These are phyloP conservation scores for Spodoptera littoralis DNA, from an alignment of 2,888 invertebrate genomes.

Conservation along the genomic window DNA sequence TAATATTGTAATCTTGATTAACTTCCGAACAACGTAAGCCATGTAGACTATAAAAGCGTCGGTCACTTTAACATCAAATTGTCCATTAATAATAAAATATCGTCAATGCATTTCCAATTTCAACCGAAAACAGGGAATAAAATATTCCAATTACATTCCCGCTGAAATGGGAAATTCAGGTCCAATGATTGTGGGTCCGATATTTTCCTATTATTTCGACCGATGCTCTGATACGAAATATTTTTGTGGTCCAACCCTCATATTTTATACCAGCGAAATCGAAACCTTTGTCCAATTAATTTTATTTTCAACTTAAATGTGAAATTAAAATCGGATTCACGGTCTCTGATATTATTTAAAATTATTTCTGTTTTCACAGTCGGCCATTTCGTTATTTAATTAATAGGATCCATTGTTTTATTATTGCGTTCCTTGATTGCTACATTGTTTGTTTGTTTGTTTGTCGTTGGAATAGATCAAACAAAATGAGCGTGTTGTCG, in stretches of 20 bases:
- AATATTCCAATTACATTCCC: constrained; percentile 50
- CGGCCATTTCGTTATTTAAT: constrained; percentile 12
- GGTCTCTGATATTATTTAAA: constrained; percentile 31
- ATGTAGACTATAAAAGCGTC: no score
- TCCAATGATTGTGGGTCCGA: constrained; percentile 38
- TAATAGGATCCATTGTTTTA: constrained; percentile 11
- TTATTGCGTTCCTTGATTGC: constrained; percentile 23
- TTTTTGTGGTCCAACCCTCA: constrained; percentile 48
- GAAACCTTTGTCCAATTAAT: constrained; percentile 53
- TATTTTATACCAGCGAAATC: constrained; percentile 42
- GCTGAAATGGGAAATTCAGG: constrained; percentile 44
- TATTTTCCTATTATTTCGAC: constrained; percentile 49
- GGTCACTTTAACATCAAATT: constrained; percentile 21
- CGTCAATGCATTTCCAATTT: constrained; percentile 15
- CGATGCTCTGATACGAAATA: constrained; percentile 40
- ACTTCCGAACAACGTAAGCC: no score
- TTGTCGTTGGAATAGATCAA: no score
- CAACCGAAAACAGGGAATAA: constrained; percentile 24
- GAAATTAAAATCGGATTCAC: constrained; percentile 42
- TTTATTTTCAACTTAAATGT: constrained; percentile 36
- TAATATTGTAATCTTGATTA: no score
- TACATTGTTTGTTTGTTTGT: neutral
- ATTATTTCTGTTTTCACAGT: constrained; percentile 26
- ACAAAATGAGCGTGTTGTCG: no score
- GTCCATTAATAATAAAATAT: constrained; percentile 1